phyloP scores from a whole-genome alignment of 2,113 vertebrate species.

The Macrotis lagotis region DNA sequence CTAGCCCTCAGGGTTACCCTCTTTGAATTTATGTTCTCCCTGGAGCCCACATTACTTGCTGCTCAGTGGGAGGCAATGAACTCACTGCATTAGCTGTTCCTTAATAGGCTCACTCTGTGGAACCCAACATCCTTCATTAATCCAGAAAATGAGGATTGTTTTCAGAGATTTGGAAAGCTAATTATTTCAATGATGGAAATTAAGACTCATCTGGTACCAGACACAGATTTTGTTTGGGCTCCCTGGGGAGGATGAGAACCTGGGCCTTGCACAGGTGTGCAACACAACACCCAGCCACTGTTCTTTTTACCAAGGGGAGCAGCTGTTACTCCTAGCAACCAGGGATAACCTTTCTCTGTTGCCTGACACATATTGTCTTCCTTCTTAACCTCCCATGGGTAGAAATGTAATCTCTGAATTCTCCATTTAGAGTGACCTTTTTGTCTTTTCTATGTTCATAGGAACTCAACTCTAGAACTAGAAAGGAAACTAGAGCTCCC shows the following conservation, averaged over 20 bases:
- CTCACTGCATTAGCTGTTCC: slow-evolving; percentile 76
- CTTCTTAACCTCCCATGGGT: not conserved
- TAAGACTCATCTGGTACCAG: slow-evolving; percentile 77
- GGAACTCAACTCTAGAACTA: not conserved
- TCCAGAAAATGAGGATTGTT: slow-evolving; percentile 79
- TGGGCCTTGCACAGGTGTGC: slow-evolving; percentile 70
- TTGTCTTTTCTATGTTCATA: not conserved
- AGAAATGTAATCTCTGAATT: not conserved
- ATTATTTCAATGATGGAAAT: slow-evolving; percentile 83
- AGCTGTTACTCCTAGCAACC: not conserved
- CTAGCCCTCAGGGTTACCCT: slow-evolving; percentile 50
- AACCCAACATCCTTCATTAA: slow-evolving; percentile 81
- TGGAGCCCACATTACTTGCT: slow-evolving; percentile 7
- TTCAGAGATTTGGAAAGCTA: slow-evolving; percentile 75
- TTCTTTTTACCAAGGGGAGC: not conserved
- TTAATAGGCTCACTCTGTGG: slow-evolving; percentile 77
- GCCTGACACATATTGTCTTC: not conserved
- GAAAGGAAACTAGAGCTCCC: not conserved
- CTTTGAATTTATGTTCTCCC: slow-evolving; percentile 58
- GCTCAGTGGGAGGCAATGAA: slow-evolving; percentile 73
- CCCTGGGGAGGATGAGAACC: slow-evolving; percentile 61
- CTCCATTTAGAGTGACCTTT: not conserved
- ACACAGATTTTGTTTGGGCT: slow-evolving; percentile 67
- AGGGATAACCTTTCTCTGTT: not conserved
- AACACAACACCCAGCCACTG: not conserved